These are phyloP conservation scores for Chymomyza fuscimana DNA, from an alignment of 2,888 invertebrate species.

Conservation along the genomic window DNA sequence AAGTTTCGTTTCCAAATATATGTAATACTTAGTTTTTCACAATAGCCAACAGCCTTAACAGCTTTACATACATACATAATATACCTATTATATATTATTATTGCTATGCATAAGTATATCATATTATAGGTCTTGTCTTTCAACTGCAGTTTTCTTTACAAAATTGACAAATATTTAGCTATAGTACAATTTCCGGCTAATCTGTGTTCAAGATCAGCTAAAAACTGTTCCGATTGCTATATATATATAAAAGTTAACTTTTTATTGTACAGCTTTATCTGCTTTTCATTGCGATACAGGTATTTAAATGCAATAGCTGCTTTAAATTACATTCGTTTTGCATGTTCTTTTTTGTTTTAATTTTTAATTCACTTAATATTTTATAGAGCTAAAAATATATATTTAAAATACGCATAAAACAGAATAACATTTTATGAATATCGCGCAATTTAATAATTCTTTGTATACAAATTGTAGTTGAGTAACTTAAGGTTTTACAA, in stretches of 20 bases:
- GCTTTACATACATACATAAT: constrained; percentile 24
- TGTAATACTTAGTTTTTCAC: constrained; percentile 37
- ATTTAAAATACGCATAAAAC: constrained; percentile 16
- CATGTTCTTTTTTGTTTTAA: constrained; percentile 21
- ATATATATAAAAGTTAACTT: constrained; percentile 49
- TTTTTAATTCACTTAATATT: constrained; percentile 20
- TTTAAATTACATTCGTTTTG: constrained; percentile 26
- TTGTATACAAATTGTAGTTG: constrained; percentile 39
- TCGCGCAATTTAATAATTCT: constrained; percentile 37
- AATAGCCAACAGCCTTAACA: constrained; percentile 22
- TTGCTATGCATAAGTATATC: constrained; percentile 9
- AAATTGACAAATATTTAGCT: constrained; percentile 47
- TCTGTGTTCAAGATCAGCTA: neutral
- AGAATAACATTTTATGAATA: constrained; percentile 32
- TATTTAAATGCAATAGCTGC: constrained; percentile 56
- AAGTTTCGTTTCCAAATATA: constrained; percentile 33
- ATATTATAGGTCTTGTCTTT: constrained; percentile 21
- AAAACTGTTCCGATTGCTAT: constrained; percentile 8
- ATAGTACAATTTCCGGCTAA: neutral
- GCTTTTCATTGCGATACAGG: constrained; percentile 44
- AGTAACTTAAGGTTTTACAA: constrained; percentile 30
- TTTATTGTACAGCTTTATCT: constrained; percentile 37
- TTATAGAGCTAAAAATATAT: constrained; percentile 41
- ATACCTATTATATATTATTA: constrained; percentile 11
- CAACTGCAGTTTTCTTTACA: constrained; percentile 4